Evolutionary conservation across 2,797 vertebrate genomes (phyloP).

Genomic region (Urosaurus nigricauda): DNA sequence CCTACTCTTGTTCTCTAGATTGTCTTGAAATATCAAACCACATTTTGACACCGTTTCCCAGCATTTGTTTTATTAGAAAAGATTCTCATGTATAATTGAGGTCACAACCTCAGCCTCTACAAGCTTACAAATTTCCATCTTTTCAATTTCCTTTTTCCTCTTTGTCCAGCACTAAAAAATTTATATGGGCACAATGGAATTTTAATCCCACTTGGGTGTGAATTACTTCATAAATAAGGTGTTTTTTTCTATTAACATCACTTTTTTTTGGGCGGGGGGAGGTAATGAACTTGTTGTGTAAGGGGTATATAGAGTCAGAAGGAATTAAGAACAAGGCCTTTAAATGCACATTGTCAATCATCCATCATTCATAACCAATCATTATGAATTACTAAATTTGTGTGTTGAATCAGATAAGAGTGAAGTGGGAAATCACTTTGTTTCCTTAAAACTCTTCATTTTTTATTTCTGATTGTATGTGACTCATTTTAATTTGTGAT

Average conservation of each 20-base stretch:
- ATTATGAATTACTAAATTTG: background rate
- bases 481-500: background rate
- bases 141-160: conserved; percentile 61
- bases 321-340: background rate
- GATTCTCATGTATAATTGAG: conserved; percentile 68
- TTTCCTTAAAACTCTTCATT: background rate
- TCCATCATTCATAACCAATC: background rate
- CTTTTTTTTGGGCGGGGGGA: too few species aligned
- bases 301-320: background rate
- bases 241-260: conserved; percentile 2
- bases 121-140: conserved; percentile 60
- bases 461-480: background rate
- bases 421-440: background rate
- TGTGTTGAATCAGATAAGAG: background rate
- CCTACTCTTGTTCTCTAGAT: conserved; percentile 54
- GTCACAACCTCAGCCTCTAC: conserved; percentile 62
- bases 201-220: conserved; percentile 58
- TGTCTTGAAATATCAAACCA: conserved; percentile 48
- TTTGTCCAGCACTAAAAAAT: conserved; percentile 38
- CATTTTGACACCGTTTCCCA: conserved; percentile 56
- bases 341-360: too few species aligned
- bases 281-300: background rate
- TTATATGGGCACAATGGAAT: conserved; percentile 44
- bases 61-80: conserved; percentile 52
- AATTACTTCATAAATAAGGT: conserved; percentile 35